Evolutionary conservation across 2,797 vertebrate genomes (phyloP).

Genomic region (Schizopygopsis malacanthus): DNA sequence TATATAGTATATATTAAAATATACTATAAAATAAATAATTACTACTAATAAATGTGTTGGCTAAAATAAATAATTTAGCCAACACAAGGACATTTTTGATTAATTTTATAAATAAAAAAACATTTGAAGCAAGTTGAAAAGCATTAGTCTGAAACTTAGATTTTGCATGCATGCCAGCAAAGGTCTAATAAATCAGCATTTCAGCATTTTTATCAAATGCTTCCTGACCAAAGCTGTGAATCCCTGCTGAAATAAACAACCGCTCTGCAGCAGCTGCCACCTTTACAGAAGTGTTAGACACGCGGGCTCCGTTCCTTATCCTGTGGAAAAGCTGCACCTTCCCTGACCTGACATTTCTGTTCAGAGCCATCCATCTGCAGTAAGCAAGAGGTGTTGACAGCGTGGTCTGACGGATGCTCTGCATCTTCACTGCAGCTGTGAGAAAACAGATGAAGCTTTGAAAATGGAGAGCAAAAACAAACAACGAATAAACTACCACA

Average conservation of each 20-base stretch:
- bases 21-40: neutral
- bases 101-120: neutral
- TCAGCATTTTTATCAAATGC: neutral
- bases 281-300: neutral
- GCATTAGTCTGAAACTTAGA: neutral
- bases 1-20: neutral
- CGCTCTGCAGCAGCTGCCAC: neutral
- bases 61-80: neutral
- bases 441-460: conserved; percentile 16
- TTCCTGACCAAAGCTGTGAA: conserved; percentile 10
- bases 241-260: neutral
- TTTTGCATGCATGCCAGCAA: neutral
- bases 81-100: neutral
- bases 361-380: conserved; percentile 11
- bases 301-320: conserved; percentile 7
- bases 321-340: conserved; percentile 40
- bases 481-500: neutral
- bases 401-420: neutral
- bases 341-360: conserved; percentile 24
- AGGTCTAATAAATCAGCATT: neutral
- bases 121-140: neutral
- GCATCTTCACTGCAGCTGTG: neutral
- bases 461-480: conserved; percentile 12
- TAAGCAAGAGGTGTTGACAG: conserved; percentile 37
- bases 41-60: neutral